A percentile compares a stretch with the other conserved stretches of the same genome.
Evolutionary conservation across 2,113 vertebrate species (phyloP).

Genomic region (Chaetorhynchus papuensis): DNA sequence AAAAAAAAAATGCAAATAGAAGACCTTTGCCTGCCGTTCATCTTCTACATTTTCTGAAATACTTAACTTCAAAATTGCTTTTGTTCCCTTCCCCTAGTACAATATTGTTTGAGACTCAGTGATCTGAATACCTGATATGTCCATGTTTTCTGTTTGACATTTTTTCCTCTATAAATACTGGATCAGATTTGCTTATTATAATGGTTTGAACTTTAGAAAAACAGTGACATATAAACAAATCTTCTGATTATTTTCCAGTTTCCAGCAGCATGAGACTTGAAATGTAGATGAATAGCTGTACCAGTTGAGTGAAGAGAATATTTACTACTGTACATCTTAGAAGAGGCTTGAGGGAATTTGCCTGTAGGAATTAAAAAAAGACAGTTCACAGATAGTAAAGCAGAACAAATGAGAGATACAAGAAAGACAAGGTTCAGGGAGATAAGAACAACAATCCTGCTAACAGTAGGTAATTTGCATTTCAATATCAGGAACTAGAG

Average conservation of each 20-base stretch:
- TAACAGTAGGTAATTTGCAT: constrained; percentile 3
- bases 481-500: background rate
- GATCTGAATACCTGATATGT: background rate
- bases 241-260: background rate
- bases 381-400: background rate
- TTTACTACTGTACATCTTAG: background rate
- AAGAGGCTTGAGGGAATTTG: background rate
- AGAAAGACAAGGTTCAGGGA: constrained; percentile 3
- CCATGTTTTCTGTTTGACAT: background rate
- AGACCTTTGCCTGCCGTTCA: background rate
- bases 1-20: background rate
- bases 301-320: background rate
- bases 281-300: background rate
- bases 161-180: background rate
- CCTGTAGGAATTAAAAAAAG: constrained; percentile 8
- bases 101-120: background rate
- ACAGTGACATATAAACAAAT: background rate
- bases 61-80: background rate
- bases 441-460: constrained; percentile 1
- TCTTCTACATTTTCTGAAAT: background rate
- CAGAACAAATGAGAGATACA: background rate
- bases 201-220: background rate
- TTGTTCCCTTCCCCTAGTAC: background rate
- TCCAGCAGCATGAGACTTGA: background rate
- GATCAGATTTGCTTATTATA: background rate